Evolutionary conservation across 2,797 vertebrate species (phyloP).

Genomic region (Anguilla obscura): DNA sequence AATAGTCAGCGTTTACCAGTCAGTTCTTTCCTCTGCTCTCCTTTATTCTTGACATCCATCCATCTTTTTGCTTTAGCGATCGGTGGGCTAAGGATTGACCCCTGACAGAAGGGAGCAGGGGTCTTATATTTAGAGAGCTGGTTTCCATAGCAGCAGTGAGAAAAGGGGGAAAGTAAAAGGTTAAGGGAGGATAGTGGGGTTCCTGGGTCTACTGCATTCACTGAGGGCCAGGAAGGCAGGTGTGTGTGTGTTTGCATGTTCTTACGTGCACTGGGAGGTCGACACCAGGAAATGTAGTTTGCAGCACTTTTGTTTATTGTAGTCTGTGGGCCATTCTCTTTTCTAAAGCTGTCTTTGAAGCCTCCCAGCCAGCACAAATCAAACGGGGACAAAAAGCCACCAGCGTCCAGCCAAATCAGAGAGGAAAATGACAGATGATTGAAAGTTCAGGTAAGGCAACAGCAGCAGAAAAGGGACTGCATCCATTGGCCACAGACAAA

Average conservation of each 20-base stretch:
- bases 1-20: neutral
- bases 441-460: neutral
- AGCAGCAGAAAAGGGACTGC: neutral
- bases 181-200: neutral
- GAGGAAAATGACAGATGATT: neutral
- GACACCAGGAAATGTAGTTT: slow-evolving; percentile 23
- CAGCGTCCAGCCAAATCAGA: neutral
- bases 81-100: neutral
- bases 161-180: slow-evolving; percentile 16
- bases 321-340: neutral
- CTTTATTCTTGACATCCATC: neutral
- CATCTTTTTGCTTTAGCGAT: neutral
- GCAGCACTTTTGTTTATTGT: neutral
- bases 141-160: slow-evolving; percentile 26
- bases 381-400: slow-evolving; percentile 2
- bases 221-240: neutral
- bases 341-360: neutral
- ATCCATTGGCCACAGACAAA: neutral
- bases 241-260: neutral
- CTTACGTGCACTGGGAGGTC: neutral
- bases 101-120: slow-evolving; percentile 2
- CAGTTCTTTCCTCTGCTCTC: neutral
- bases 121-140: slow-evolving; percentile 12
- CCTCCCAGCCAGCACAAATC: neutral
- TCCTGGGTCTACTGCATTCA: neutral